A percentile compares a stretch with the other conserved stretches of the same genome.
Evolutionary conservation across 2,797 vertebrate species (phyloP).

Genomic region (Acrossocheilus fasciatus): DNA sequence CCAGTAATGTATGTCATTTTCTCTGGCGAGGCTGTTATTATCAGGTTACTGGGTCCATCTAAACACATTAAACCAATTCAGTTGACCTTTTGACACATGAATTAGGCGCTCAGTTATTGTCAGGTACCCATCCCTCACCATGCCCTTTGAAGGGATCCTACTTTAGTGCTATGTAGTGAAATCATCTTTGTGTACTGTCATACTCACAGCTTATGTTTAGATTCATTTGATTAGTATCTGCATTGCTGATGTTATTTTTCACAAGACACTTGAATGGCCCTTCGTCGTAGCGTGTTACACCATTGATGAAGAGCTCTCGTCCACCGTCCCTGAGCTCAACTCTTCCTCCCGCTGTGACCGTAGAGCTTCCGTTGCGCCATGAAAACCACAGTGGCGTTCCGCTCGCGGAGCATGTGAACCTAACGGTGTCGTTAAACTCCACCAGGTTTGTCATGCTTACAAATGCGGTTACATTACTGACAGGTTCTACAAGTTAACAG

Average conservation of each 20-base stretch:
- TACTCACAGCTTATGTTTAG: conserved; percentile 79
- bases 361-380: conserved; percentile 67
- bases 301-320: conserved; percentile 65
- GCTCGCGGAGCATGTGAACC: conserved; percentile 69
- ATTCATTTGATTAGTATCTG: conserved; percentile 49
- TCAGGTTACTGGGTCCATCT: conserved; percentile 75
- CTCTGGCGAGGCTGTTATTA: conserved; percentile 57
- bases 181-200: not conserved
- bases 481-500: conserved; percentile 63
- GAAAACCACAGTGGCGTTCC: conserved; percentile 66
- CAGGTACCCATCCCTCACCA: not conserved
- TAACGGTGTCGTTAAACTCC: conserved; percentile 73
- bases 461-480: conserved; percentile 67
- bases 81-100: not conserved
- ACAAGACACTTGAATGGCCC: conserved; percentile 72
- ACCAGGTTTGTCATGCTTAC: conserved; percentile 66
- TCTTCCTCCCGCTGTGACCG: conserved; percentile 24
- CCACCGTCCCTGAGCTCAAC: conserved; percentile 59
- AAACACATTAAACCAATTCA: conserved; percentile 32
- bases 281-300: conserved; percentile 66
- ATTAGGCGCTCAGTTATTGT: not conserved
- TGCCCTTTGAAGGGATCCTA: not conserved
- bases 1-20: conserved; percentile 62
- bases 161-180: not conserved
- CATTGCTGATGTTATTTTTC: conserved; percentile 69